Conservation (phyloP, 2,113 vertebrate genomes). For the Ifrita kowaldi region DNA sequence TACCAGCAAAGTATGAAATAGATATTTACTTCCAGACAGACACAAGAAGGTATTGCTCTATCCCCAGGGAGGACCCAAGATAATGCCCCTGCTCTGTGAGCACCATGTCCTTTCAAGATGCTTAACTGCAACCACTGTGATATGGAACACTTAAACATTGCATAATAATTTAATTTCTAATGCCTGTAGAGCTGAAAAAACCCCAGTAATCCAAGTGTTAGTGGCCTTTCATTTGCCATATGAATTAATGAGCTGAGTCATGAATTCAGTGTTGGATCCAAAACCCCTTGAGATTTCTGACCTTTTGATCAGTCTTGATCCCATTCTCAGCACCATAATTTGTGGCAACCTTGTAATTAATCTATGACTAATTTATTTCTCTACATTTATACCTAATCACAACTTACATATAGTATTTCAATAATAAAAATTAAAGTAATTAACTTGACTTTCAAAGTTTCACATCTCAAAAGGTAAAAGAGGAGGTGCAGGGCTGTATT, state of each 20-base stretch:
- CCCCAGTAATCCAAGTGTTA: background rate
- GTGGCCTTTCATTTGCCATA: background rate
- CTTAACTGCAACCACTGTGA: background rate
- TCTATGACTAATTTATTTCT: background rate
- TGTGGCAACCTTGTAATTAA: background rate
- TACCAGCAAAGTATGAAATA: background rate
- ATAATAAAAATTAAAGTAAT: background rate
- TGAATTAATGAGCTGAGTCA: background rate
- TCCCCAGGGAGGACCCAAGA: background rate
- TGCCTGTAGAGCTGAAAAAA: background rate
- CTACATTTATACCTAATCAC: background rate
- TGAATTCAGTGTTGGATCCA: background rate
- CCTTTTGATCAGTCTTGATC: background rate
- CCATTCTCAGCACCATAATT: background rate
- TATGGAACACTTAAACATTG: background rate
- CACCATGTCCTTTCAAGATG: background rate
- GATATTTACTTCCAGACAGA: background rate
- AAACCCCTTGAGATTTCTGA: background rate
- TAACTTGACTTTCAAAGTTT: background rate
- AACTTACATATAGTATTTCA: background rate
- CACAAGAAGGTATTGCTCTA: background rate
- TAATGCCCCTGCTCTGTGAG: background rate
- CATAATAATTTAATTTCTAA: background rate
- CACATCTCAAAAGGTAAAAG: background rate
- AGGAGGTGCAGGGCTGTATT: background rate